Conservation (phyloP, 2,888 invertebrate species). For the Trimorus sp. region DNA sequence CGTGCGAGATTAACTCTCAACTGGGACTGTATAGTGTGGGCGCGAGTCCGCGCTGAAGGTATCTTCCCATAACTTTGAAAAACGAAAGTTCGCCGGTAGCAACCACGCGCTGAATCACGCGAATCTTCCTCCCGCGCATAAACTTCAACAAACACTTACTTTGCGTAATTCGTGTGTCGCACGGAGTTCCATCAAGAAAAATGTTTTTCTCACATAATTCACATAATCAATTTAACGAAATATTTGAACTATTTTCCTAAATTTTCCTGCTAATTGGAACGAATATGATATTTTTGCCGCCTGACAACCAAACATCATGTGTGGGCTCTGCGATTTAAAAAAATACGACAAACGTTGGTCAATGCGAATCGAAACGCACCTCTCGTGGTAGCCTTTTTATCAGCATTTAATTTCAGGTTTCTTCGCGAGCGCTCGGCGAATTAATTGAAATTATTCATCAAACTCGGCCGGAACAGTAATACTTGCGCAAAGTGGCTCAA, state of each 20-base stretch:
- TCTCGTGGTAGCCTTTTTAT: no score
- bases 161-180: constrained; percentile 1
- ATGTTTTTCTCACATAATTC: no score
- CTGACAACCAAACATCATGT: no score
- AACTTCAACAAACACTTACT: constrained; percentile 18
- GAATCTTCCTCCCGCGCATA: constrained; percentile 17
- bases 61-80: constrained; percentile 31
- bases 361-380: no score
- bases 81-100: constrained; percentile 34
- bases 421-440: background rate
- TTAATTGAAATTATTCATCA: constrained; percentile 1
- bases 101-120: constrained; percentile 23
- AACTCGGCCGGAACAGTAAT: background rate
- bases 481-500: background rate
- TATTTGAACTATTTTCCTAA: no score
- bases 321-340: no score
- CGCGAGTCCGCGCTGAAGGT: constrained; percentile 11
- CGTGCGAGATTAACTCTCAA: constrained; percentile 38
- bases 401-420: no score
- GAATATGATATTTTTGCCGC: no score
- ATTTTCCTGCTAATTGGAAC: no score
- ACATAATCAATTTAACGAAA: no score
- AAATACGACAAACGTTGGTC: no score
- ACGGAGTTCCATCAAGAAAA: no score
- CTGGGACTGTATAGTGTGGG: constrained; percentile 16